A percentile compares a stretch with the other conserved stretches of the same genome.
These are phyloP conservation scores for Tapera naevia DNA, from an alignment of 2,797 vertebrate species.

Conservation along the genomic window DNA sequence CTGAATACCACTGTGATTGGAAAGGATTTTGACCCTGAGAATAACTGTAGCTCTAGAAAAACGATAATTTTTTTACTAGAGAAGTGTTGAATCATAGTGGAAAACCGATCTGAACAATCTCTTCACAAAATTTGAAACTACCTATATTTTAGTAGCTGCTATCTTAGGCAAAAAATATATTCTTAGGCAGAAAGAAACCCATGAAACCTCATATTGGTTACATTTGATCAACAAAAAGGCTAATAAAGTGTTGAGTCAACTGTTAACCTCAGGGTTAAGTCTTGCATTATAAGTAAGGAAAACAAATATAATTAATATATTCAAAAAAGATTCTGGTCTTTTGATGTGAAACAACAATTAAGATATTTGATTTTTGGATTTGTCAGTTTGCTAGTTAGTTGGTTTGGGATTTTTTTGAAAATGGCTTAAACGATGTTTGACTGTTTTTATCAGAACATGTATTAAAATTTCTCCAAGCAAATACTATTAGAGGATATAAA, in stretches of 20 bases:
- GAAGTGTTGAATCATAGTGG: not conserved
- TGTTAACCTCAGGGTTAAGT: not conserved
- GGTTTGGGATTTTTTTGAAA: not conserved
- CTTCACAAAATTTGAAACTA: not conserved
- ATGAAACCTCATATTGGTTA: not conserved
- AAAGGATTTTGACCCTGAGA: not conserved
- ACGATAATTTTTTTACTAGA: not conserved
- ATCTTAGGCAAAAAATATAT: not conserved
- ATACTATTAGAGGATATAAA: not conserved
- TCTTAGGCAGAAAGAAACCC: not conserved
- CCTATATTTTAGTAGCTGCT: not conserved
- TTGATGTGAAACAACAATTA: not conserved
- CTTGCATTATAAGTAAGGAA: not conserved
- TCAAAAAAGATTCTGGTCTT: not conserved
- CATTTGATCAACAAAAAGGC: not conserved
- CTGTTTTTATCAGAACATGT: not conserved
- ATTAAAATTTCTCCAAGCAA: not conserved
- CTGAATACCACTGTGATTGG: not conserved
- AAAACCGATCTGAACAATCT: not conserved
- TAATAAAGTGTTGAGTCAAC: not conserved
- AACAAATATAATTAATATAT: not conserved
- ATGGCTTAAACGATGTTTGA: not conserved
- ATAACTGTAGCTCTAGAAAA: not conserved
- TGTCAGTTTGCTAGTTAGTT: not conserved
- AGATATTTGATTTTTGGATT: not conserved